Percentiles rank a stretch among this genome's conserved stretches.
phyloP scores from a whole-genome alignment of 2,113 vertebrate species.

The Dryoscopus gambensis region DNA sequence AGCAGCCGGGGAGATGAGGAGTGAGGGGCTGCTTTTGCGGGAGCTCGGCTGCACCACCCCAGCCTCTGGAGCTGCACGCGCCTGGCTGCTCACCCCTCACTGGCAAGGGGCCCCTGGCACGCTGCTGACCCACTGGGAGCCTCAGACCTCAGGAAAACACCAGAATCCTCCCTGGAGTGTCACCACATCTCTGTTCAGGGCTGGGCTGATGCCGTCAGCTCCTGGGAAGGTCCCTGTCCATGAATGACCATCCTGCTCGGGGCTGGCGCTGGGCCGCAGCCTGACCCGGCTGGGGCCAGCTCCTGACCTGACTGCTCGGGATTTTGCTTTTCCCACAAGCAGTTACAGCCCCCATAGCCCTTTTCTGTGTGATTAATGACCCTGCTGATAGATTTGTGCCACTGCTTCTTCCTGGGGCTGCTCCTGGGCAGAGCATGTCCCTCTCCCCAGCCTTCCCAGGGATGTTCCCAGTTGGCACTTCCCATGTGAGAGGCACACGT shows the following conservation, averaged over 20 bases:
- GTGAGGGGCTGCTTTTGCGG: neutral
- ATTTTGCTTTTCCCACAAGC: neutral
- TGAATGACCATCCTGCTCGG: neutral
- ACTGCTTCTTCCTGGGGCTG: neutral
- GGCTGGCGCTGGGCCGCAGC: accelerated
- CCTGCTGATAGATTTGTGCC: neutral
- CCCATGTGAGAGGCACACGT: accelerated
- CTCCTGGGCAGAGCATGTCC: neutral
- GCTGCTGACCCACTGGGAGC: neutral
- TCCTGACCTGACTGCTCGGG: neutral
- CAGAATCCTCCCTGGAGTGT: neutral
- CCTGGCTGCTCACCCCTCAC: neutral
- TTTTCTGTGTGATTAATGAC: neutral
- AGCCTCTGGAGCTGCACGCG: neutral
- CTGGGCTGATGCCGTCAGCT: neutral
- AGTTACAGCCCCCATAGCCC: neutral
- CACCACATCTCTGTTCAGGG: neutral
- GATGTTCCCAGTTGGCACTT: neutral
- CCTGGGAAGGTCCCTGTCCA: neutral
- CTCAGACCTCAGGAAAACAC: neutral
- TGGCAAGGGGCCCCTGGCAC: neutral
- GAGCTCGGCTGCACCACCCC: accelerated
- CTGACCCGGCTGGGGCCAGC: accelerated
- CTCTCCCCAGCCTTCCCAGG: neutral
- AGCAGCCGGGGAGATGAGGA: neutral